Evolutionary conservation across 2,113 vertebrate genomes (phyloP), one percentile per base, ranked within the genome.

Genomic region (Rhea pennata): DNA sequence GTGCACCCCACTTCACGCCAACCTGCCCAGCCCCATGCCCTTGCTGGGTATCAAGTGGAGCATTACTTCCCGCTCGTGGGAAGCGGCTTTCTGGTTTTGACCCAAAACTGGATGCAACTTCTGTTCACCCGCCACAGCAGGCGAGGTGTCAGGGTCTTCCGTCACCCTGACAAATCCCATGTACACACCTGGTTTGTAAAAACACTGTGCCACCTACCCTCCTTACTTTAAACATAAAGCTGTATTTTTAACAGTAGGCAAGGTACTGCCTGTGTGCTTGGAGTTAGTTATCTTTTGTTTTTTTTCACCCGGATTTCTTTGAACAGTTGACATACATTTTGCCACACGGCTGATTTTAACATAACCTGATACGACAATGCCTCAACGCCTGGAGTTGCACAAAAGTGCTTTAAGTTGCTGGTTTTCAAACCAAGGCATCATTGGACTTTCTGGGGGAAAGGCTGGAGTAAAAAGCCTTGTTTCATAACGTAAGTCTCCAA

Each of bases 1-100:
- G 19, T 8, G 5, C 64, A 39, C 36, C 33, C 54, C 6, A 0
- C 0, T 0, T 9, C 11, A 5, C 9, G 15, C 19, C 42, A 23
- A 5, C 33, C 36, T 1, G 1, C 22, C 6, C 69, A 31, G 40
- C 23, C 42, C 48, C n/a, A 22, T 56, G 51, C 14, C 81, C 48
- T 36, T 66, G 48, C 42, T 2, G 4, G 12, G 89, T 89, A 89
- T 39, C 33, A 3, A 15, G 62, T 26, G 39, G n/a, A 53, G 53
- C 20, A 40, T 42, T 40, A 9, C 40, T n/a, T 21, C 6, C 29
- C 42, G 40, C 64, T 33, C 39, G 62, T 33, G 15, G 71, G 11
- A 93, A 8, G 58, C 17, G 3, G 8, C 40, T 66, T 29, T 33
- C 84, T 51, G 44, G 5, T 2, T 46, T 90, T 65, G 74, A 65